These are phyloP conservation scores for Neosilurus mollespiculum DNA, from an alignment of 2,797 vertebrate species.

Conservation along the genomic window DNA sequence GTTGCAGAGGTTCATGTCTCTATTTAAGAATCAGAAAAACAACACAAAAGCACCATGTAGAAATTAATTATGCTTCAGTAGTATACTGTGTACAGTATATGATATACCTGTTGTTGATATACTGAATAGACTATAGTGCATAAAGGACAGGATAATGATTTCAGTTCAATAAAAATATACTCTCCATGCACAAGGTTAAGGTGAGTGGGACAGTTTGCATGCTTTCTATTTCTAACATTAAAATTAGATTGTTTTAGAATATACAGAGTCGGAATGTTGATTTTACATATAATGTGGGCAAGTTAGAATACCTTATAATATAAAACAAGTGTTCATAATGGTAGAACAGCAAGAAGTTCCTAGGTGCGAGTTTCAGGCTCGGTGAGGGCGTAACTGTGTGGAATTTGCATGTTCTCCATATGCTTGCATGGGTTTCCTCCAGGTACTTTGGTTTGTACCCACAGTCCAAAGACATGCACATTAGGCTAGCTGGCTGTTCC, in stretches of 20 bases:
- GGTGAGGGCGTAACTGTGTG: no score
- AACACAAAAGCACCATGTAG: constrained; percentile 11
- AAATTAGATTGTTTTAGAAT: neutral
- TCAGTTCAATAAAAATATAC: neutral
- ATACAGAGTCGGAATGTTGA: neutral
- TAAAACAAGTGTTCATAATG: neutral
- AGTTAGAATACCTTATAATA: neutral
- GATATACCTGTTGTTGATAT: neutral
- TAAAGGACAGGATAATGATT: neutral
- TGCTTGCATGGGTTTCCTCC: no score
- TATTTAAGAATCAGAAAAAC: constrained; percentile 32
- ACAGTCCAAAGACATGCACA: no score
- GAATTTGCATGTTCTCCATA: no score
- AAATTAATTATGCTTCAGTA: constrained; percentile 22
- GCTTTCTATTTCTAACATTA: neutral
- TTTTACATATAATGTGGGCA: neutral
- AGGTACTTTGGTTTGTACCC: no score
- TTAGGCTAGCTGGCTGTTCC: no score
- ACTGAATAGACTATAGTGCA: neutral
- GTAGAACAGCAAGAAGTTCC: neutral
- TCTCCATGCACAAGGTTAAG: neutral
- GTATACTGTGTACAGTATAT: constrained; percentile 10
- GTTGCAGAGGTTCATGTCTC: constrained; percentile 38
- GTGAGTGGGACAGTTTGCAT: neutral
- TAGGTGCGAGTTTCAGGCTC: no score